Conservation (phyloP, 1,140 invertebrate genomes). For the Schmidtea mediterranea region DNA sequence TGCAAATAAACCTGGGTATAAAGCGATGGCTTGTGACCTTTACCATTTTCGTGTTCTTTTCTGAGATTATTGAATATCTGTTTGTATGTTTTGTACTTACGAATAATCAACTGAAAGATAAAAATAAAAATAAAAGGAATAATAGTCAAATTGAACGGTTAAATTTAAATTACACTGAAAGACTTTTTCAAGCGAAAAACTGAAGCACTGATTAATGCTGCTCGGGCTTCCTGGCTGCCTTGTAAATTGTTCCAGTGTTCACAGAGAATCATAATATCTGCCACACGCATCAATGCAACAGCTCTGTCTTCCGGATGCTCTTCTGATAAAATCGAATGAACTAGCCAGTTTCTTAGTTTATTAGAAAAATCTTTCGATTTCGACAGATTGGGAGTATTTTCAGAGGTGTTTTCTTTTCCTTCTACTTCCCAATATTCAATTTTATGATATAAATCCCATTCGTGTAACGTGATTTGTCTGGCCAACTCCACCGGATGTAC, state of each 20-base stretch:
- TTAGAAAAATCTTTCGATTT: slow-evolving; percentile 1
- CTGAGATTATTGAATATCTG: too few species aligned
- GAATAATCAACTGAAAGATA: too few species aligned
- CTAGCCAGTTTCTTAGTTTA: not conserved
- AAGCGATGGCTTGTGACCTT: too few species aligned
- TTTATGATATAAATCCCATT: slow-evolving; percentile 2
- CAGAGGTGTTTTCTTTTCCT: not conserved
- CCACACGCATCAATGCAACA: not conserved
- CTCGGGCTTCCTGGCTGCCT: not conserved
- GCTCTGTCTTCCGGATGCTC: not conserved
- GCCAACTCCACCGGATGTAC: slow-evolving; percentile 2
- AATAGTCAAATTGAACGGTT: too few species aligned
- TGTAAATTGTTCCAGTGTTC: not conserved
- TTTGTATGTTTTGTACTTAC: too few species aligned
- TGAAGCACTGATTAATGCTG: not conserved
- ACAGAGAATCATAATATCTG: not conserved
- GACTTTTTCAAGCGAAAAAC: slow-evolving; percentile 4
- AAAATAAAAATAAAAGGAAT: too few species aligned
- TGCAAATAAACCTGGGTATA: too few species aligned
- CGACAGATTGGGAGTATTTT: not conserved
- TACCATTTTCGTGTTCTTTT: too few species aligned
- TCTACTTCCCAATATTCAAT: slow-evolving; percentile 5
- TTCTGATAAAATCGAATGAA: not conserved
- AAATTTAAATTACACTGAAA: not conserved
- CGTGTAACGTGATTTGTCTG: slow-evolving; percentile 2